These are phyloP conservation scores for Tipula lateralis DNA, from an alignment of 2,888 invertebrate species.

Conservation along the genomic window DNA sequence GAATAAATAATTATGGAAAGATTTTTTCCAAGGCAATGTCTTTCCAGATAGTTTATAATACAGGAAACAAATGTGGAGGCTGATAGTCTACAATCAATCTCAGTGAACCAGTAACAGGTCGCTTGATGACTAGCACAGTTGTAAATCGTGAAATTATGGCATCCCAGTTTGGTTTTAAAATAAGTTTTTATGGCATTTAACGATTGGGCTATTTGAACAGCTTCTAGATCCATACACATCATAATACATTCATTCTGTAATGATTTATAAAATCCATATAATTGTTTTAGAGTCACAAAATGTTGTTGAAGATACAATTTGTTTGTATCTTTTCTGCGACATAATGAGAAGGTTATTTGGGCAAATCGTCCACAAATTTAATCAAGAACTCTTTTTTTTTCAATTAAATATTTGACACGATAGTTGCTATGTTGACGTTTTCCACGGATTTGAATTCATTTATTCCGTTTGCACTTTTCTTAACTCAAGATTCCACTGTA, in stretches of 20 bases:
- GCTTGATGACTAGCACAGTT: background rate
- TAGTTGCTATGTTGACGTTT: too few relatives aligned
- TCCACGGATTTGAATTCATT: too few relatives aligned
- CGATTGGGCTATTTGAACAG: background rate
- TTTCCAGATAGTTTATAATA: background rate
- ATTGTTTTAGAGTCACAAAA: too few relatives aligned
- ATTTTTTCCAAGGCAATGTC: background rate
- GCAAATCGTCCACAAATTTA: too few relatives aligned
- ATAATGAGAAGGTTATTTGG: too few relatives aligned
- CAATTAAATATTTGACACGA: too few relatives aligned
- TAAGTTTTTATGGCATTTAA: background rate
- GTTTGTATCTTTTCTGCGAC: too few relatives aligned
- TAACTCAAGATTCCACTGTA: too few relatives aligned
- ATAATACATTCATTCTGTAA: background rate
- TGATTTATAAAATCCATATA: background rate
- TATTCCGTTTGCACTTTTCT: too few relatives aligned
- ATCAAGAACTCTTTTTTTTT: too few relatives aligned
- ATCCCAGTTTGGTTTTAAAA: background rate
- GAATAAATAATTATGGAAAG: too few relatives aligned
- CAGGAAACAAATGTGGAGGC: background rate
- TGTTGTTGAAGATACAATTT: too few relatives aligned
- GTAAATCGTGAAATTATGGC: background rate
- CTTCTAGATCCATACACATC: background rate
- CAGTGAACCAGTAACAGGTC: background rate
- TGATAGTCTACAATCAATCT: background rate